Evolutionary conservation across 2,888 invertebrate genomes (phyloP).

Genomic region (Clanis bilineata): DNA sequence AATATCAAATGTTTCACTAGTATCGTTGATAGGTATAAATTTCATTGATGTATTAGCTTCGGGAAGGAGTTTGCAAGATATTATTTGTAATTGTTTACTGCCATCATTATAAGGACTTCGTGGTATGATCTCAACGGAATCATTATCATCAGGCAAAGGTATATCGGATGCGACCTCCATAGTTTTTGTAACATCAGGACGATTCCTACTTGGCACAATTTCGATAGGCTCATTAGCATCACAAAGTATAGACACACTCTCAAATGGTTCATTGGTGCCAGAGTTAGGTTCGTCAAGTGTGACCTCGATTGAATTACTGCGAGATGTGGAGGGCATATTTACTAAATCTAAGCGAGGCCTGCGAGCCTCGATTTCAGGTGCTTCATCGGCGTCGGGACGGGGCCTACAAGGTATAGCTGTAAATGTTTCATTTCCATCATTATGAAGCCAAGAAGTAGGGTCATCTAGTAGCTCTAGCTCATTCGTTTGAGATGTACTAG

Average conservation of each 20-base stretch:
- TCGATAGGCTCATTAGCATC: not conserved
- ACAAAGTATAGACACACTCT: not conserved
- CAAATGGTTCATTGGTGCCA: not conserved
- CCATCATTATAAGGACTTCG: not conserved
- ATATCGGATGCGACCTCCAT: not conserved
- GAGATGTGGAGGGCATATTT: too few relatives aligned
- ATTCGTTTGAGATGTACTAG: not conserved
- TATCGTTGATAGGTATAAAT: not conserved
- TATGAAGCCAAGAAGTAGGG: not conserved
- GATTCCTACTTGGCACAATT: not conserved
- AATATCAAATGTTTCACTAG: not conserved
- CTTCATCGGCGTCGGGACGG: not conserved
- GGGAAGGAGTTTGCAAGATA: not conserved
- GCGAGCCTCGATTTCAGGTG: not conserved
- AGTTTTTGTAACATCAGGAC: not conserved
- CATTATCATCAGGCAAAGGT: not conserved
- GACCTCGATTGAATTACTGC: not conserved
- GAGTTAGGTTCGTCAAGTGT: not conserved
- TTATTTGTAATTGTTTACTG: not conserved
- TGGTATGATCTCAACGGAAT: not conserved
- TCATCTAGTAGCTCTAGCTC: not conserved
- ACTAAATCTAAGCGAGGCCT: not conserved
- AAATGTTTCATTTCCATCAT: not conserved
- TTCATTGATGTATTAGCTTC: not conserved
- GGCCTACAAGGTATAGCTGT: not conserved